Conservation (phyloP, 2,797 vertebrate species). For the Cirrhinus mrigala region DNA sequence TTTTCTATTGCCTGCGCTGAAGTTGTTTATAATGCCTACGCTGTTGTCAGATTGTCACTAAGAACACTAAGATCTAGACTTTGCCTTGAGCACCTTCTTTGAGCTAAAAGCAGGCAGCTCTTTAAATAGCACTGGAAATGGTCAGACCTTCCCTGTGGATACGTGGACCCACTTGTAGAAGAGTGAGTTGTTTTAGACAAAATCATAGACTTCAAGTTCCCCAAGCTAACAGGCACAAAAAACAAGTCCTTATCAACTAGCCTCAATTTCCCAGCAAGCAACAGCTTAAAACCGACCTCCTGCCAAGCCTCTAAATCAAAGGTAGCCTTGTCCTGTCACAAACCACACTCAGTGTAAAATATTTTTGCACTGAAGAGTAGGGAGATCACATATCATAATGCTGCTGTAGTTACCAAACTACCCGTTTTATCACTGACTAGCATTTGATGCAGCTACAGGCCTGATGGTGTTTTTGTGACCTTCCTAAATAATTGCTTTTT, state of each 20-base stretch:
- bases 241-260: slow-evolving; percentile 32
- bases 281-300: slow-evolving; percentile 62
- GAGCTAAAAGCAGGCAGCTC: slow-evolving; percentile 11
- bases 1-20: background rate
- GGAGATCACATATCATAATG: slow-evolving; percentile 7
- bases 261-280: slow-evolving; percentile 67
- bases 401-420: slow-evolving; percentile 13
- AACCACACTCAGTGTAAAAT: slow-evolving; percentile 36
- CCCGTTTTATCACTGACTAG: slow-evolving; percentile 15
- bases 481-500: slow-evolving; percentile 4
- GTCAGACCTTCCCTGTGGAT: slow-evolving; percentile 7
- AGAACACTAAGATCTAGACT: background rate
- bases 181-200: slow-evolving; percentile 29
- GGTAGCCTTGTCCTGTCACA: slow-evolving; percentile 39
- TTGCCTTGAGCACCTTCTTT: slow-evolving; percentile 17
- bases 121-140: slow-evolving; percentile 34
- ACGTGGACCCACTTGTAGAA: background rate
- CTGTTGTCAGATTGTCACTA: background rate
- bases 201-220: slow-evolving; percentile 45
- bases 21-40: background rate
- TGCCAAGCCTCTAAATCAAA: slow-evolving; percentile 51
- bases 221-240: slow-evolving; percentile 33
- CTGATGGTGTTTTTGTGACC: background rate
- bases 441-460: slow-evolving; percentile 7
- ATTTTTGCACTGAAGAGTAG: slow-evolving; percentile 20